Evolutionary conservation across 2,888 invertebrate genomes (phyloP), one percentile per base, ranked within the genome.

Genomic region (Blastobasis adustella): DNA sequence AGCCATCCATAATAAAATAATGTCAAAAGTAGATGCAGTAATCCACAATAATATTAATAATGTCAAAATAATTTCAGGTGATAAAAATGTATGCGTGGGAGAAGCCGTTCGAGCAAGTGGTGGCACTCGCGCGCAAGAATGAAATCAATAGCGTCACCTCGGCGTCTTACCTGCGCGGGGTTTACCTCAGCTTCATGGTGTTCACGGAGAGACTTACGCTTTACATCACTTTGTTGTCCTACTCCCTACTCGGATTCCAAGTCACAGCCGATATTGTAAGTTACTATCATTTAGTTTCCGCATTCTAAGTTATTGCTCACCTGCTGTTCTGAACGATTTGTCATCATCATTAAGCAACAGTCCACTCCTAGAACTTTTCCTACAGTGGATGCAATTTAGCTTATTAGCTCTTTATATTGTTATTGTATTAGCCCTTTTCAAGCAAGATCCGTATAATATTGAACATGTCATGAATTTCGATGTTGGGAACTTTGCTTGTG

Each of bases 81-180:
- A 96, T 98, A 59, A 98, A 98, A 90, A 98, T 98, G 97, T 98
- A 98, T 73, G 95, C 97, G 4, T 98, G 98, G 95, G 98, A 98
- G 76, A 94, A 93, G 62, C 95, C 97, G 0, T 98, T 98, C 71
- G 93, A 94, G 55, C 90, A 93, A 57, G 90, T 97, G n/a, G 94
- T 98, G 4, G 91, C 92, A 6, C 76, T 91, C 49, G 93, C 95
- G 1, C 86, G 98, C 67, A 91, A 91, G 83, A 92, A 90, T 63
- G 93, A 92, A 65, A 90, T 92, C 56, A 85, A 90, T 49, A 89
- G 90, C 63, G 90, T 93, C 60, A 89, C 89, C 6, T 90, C 90
- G 53, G 91, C 92, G 0, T 91, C 93, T 0, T 93, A 93, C 73
- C 83, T 92, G 55, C 90, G 91, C 56, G 94, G 90, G 41, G 86